Percentiles rank a stretch among this genome's conserved stretches.
Evolutionary conservation across 2,113 vertebrate species (phyloP).

Genomic region (Ceuthmochares aereus): DNA sequence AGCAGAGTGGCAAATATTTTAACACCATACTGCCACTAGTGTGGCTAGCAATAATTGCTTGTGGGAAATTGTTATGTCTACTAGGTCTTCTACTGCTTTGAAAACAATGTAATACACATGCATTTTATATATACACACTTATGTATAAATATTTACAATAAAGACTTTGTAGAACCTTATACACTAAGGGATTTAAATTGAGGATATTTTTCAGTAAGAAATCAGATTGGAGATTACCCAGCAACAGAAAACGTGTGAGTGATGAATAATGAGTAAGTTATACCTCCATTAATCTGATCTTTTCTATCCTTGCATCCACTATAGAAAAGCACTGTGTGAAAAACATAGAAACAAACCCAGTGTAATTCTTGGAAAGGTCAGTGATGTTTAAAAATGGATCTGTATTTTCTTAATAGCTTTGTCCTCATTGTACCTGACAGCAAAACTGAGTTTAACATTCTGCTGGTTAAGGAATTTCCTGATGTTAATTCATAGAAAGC

Average conservation of each 20-base stretch:
- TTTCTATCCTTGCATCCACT: background rate
- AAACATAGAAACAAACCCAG: background rate
- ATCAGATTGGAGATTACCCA: background rate
- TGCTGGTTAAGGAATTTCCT: background rate
- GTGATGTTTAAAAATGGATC: background rate
- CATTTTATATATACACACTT: background rate
- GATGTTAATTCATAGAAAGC: background rate
- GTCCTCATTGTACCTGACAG: background rate
- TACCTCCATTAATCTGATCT: background rate
- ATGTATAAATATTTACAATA: background rate
- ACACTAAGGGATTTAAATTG: slow-evolving; percentile 12
- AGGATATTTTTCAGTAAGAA: slow-evolving; percentile 20
- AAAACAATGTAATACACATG: slow-evolving; percentile 37
- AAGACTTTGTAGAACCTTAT: background rate
- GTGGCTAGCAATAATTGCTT: slow-evolving; percentile 52
- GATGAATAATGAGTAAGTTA: background rate
- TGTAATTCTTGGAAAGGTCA: background rate
- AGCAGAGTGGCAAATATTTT: slow-evolving; percentile 63
- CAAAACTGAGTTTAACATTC: background rate
- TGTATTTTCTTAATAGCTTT: background rate
- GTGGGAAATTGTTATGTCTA: slow-evolving; percentile 31
- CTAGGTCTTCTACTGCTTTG: background rate
- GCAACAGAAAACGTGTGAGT: background rate
- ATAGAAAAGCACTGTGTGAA: background rate
- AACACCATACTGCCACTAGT: background rate